Evolutionary conservation across 2,797 vertebrate species (phyloP).

Genomic region (Chaenodraco wilsoni): DNA sequence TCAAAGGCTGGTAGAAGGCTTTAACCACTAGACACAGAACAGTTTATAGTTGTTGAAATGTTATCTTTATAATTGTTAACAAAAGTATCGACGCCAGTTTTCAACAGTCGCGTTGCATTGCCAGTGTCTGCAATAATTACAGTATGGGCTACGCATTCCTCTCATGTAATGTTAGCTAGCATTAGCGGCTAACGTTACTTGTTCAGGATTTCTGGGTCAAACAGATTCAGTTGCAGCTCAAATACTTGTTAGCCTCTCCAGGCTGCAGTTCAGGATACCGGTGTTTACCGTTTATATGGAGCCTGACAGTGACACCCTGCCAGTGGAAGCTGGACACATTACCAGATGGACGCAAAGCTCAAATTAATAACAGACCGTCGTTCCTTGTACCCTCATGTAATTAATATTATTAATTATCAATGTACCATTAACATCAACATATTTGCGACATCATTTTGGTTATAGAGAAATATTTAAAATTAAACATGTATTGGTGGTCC

Average conservation of each 20-base stretch:
- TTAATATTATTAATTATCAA: no score
- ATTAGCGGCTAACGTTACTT: slow-evolving; percentile 60
- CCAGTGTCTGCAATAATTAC: not conserved
- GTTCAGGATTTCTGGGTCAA: slow-evolving; percentile 74
- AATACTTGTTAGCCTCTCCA: slow-evolving; percentile 56
- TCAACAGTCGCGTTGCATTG: not conserved
- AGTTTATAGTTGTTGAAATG: not conserved
- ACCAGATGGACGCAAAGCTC: slow-evolving; percentile 1
- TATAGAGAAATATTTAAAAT: not conserved
- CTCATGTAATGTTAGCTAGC: slow-evolving; percentile 32
- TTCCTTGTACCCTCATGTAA: no score
- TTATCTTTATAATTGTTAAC: not conserved
- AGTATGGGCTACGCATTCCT: slow-evolving; percentile 3
- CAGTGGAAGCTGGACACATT: slow-evolving; percentile 5
- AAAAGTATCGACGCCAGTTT: not conserved
- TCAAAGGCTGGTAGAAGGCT: not conserved
- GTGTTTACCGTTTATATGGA: slow-evolving; percentile 20
- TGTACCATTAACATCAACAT: not conserved
- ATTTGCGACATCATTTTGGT: not conserved
- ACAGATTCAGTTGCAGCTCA: slow-evolving; percentile 75
- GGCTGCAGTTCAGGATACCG: slow-evolving; percentile 34
- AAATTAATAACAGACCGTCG: not conserved
- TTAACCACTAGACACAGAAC: not conserved
- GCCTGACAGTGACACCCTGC: slow-evolving; percentile 25
- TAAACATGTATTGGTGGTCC: not conserved